phyloP scores from a whole-genome alignment of 2,113 vertebrate genomes.

The Carassius carassius region DNA sequence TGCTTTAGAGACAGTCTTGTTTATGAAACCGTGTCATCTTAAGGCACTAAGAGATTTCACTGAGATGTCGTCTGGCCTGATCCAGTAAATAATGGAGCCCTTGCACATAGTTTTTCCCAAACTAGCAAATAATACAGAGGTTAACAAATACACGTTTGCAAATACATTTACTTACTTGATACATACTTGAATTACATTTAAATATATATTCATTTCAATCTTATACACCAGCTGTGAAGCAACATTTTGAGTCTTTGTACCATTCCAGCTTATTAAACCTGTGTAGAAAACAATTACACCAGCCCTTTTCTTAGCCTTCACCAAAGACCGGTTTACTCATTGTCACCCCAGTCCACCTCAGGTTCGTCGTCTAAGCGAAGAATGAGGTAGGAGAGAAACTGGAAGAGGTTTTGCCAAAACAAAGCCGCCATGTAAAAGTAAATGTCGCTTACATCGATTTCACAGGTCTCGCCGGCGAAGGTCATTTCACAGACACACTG shows the following conservation, averaged over 20 bases:
- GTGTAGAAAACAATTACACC: neutral
- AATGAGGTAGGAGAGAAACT: constrained; percentile 88
- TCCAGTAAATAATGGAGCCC: neutral
- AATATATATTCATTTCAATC: neutral
- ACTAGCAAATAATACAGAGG: neutral
- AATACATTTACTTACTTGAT: neutral
- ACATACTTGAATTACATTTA: neutral
- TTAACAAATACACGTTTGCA: constrained; percentile 1
- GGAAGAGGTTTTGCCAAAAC: constrained; percentile 93
- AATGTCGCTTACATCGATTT: constrained; percentile 90
- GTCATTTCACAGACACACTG: constrained; percentile 83
- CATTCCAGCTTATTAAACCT: neutral
- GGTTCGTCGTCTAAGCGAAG: constrained; percentile 88
- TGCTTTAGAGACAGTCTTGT: neutral
- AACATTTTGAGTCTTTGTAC: neutral
- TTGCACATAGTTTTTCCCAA: neutral
- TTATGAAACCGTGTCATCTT: neutral
- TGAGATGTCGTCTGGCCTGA: neutral
- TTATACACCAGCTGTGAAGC: neutral
- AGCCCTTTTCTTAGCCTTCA: neutral
- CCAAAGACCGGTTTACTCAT: constrained; percentile 64
- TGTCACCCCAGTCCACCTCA: constrained; percentile 84
- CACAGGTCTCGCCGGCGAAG: constrained; percentile 82
- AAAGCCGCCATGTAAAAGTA: constrained; percentile 86
- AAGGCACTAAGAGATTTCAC: constrained; percentile 4